Percentiles rank a stretch among this genome's conserved stretches.
phyloP scores from a whole-genome alignment of 2,797 vertebrate genomes.

The Heliangelus exortis region DNA sequence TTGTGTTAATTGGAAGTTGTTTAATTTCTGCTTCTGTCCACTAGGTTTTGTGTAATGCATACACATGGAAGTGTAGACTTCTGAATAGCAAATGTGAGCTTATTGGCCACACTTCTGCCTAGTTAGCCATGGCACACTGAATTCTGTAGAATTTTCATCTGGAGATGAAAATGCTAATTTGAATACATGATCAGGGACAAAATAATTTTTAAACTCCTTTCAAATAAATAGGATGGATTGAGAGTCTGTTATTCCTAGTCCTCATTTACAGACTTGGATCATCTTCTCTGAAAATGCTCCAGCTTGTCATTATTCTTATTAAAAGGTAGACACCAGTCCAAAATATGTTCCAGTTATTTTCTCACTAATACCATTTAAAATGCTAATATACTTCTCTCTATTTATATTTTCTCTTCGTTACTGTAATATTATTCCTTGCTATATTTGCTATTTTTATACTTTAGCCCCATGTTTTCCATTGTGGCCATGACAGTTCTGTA shows the following conservation, averaged over 20 bases:
- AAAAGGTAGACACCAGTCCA: not conserved
- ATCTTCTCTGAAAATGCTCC: not conserved
- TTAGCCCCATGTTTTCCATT: not conserved
- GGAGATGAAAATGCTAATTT: not conserved
- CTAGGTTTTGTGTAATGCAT: not conserved
- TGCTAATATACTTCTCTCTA: not conserved
- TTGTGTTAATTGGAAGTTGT: not conserved
- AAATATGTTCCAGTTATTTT: not conserved
- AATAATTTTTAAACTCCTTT: not conserved
- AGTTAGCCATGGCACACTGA: not conserved
- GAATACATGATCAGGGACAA: not conserved
- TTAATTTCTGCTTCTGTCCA: not conserved
- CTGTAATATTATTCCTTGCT: too few species aligned
- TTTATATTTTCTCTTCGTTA: not conserved
- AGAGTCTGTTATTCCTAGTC: not conserved
- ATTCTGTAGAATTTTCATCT: not conserved
- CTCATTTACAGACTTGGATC: not conserved
- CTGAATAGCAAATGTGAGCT: not conserved
- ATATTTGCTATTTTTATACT: not conserved
- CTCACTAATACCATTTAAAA: not conserved
- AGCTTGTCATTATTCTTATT: not conserved
- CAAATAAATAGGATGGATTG: not conserved
- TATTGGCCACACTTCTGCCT: not conserved
- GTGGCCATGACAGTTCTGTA: not conserved
- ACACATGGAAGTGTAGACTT: not conserved